A percentile compares a stretch with the other conserved stretches of the same genome.
Conservation (phyloP, 2,113 vertebrate species). For the Vulpes lagopus region DNA sequence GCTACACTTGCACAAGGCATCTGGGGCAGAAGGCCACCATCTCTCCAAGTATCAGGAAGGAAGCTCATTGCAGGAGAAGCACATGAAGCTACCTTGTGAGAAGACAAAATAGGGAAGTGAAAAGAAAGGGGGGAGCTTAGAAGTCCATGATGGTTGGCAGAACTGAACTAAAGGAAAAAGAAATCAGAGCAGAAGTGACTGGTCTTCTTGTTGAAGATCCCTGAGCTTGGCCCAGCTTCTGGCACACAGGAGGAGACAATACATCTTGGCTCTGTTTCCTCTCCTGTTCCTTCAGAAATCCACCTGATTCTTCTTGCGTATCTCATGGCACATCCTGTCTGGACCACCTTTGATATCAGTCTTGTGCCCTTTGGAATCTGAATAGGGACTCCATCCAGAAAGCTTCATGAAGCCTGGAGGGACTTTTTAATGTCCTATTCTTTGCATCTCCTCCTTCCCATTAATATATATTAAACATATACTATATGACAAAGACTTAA, state of each 20-base stretch:
- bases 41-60: neutral
- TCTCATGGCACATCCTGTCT: too few relatives aligned
- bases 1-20: neutral
- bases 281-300: neutral
- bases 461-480: neutral
- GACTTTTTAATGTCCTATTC: neutral
- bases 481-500: neutral
- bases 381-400: neutral
- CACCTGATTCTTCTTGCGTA: neutral
- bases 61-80: neutral
- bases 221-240: neutral
- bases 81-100: neutral
- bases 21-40: neutral
- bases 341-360: neutral
- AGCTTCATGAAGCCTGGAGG: neutral
- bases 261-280: neutral
- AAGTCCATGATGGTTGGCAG: neutral
- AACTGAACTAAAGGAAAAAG: neutral
- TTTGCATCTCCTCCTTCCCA: neutral
- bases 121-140: neutral
- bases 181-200: neutral
- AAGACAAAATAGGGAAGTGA: neutral
- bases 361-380: neutral
- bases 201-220: neutral
- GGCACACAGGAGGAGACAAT: rapidly evolving